phyloP scores from a whole-genome alignment of 2,797 vertebrate genomes.

The Phalanger gymnotis region DNA sequence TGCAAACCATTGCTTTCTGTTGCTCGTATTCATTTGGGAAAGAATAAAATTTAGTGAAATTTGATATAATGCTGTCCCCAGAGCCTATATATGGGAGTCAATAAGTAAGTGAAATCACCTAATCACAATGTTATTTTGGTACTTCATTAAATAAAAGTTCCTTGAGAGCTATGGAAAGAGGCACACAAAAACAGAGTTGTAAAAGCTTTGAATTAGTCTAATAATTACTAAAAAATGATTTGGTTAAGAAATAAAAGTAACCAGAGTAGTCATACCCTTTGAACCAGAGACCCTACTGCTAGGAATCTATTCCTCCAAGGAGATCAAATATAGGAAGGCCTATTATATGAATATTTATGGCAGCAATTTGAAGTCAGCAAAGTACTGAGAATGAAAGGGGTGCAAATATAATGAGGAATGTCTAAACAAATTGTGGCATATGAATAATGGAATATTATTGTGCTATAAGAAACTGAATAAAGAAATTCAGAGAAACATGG shows the following conservation, averaged over 20 bases:
- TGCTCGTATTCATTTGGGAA: not conserved
- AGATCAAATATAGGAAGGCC: not conserved
- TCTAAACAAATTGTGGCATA: not conserved
- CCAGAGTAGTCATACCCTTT: not conserved
- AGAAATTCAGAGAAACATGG: not conserved
- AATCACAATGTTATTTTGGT: not conserved
- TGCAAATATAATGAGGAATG: not conserved
- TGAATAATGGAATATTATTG: not conserved
- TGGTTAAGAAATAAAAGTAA: not conserved
- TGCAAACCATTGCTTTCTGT: not conserved
- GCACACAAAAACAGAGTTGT: not conserved
- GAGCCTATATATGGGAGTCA: not conserved
- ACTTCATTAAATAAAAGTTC: slow-evolving; percentile 6
- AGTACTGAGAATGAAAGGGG: not conserved
- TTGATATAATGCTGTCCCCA: not conserved
- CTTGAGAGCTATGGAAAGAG: not conserved
- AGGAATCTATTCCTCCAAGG: not conserved
- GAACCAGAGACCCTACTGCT: not conserved
- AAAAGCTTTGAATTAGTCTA: not conserved
- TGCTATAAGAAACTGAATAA: not conserved
- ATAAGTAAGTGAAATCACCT: not conserved
- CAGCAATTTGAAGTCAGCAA: not conserved
- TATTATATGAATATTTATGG: not conserved
- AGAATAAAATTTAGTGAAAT: not conserved
- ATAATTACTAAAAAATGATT: not conserved